Base-by-base conservation (phyloP, 2,888 invertebrate species). In the Nineta flava region DNA sequence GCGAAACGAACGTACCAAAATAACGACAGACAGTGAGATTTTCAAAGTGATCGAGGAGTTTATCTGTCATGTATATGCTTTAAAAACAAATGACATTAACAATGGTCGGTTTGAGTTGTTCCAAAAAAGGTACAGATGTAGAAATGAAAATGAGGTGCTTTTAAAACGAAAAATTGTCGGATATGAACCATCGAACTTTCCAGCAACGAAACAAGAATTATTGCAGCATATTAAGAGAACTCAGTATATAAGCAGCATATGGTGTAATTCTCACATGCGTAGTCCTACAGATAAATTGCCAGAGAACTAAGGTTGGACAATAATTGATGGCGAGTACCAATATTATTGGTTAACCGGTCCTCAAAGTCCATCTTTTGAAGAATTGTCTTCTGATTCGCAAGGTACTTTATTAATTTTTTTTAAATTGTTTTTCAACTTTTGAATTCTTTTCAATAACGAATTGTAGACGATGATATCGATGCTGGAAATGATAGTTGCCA, bases 311-410 rank as follows among this genome's bases (percentile, higher is more conserved):
- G 53, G 52, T 44, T 54, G 53, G 53, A 44, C 53, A 40, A n/a
- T 53, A 46, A 53, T 52, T 46, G 51, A 55, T 51, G 49, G 41
- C 0, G 42, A 50, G 16, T 52, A 52, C 34, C 31, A 55, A 19
- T 53, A 51, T 48, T 51, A 50, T 49, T 55, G 51, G 51, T 51
- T 50, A 17, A 49, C 53, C 50, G 54, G 52, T 19, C 51, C 49
- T 19, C 46, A 49, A 31, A 44, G 42, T 15, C 49, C 44, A n/a
- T 49, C 49, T 32, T 44, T 44, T 44, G 40, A 40, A 53, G 47
- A 49, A 44, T 16, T 44, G 16, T 44, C 48, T 51, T 48, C 43
- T 44, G 50, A 50, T n/a, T 2, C 48, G 10, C 41, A 50, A 49
- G 49, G 49, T 53, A 50, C 35, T 42, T 7, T 44, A 46, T 50